Evolutionary conservation across 2,888 invertebrate genomes (phyloP), one percentile per base, ranked within the genome.

Genomic region (Bombylius discolor): DNA sequence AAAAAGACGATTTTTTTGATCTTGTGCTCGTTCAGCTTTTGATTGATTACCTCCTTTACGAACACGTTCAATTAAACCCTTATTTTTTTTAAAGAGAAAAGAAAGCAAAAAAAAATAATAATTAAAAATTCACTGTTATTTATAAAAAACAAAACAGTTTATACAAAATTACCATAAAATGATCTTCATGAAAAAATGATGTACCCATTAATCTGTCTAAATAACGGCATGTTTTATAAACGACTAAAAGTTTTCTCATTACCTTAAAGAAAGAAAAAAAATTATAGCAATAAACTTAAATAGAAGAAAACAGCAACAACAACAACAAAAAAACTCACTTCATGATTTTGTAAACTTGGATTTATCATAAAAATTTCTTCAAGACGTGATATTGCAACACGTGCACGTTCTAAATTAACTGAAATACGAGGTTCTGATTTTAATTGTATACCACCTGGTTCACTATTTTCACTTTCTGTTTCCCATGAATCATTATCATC

Each of bases 181-280:
- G 84, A 66, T 83, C 81, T 66, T 87, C 88, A 62, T 89, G 86
- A 72, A 93, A 93, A 73, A 88, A 91, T 5, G 85, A 81, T 0
- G 92, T 91, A 51, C 86, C 87, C 79, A 93, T 84, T 56, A 90
- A 76, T 63, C 87, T 86, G 73, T 93, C 92, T 71, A 93, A 78
- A 67, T 85, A 89, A 63, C 90, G 83, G 67, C 89, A 91, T 69
- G 90, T 89, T 69, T 89, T 90, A 69, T 91, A 91, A 48, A 91
- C 82, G 66, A 83, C 82, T 58, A 92, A 74, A 49, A 92, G 75
- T 71, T 88, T 87, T 62, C 85, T 80, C 82, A 91, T 85, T 34
- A 88, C 83, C 82, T 73, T 42, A 34, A 50, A 32, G 51, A 51
- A 45, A 47, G n/a, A 39, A 39, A 23, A 13, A 48, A 32, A 51